Percentiles rank a stretch among this genome's conserved stretches.
These are phyloP conservation scores for Esperia sulphurella DNA, from an alignment of 2,888 invertebrate genomes.

Conservation along the genomic window DNA sequence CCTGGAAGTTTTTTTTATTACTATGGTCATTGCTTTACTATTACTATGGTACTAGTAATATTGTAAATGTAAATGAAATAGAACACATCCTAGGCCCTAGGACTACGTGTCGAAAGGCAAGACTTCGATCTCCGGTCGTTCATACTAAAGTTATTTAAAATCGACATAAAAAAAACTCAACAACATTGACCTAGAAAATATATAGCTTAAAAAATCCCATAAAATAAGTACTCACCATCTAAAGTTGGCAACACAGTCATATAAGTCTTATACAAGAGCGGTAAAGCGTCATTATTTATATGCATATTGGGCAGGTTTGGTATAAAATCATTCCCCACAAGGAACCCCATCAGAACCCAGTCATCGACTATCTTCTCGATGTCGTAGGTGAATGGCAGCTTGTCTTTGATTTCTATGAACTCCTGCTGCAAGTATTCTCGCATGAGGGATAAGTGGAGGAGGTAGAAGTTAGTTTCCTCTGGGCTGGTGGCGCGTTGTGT, in stretches of 20 bases:
- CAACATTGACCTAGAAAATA: too few species aligned
- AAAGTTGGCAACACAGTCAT: conserved; percentile 91
- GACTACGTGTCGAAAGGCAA: too few species aligned
- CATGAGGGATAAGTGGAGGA: conserved; percentile 94
- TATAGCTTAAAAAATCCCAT: conserved; percentile 1
- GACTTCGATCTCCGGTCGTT: too few species aligned
- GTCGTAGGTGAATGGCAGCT: conserved; percentile 87
- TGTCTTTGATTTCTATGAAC: conserved; percentile 85
- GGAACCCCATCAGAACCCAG: conserved; percentile 98
- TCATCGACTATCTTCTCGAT: conserved; percentile 97
- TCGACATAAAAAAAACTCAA: too few species aligned
- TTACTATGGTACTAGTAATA: too few species aligned
- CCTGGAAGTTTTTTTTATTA: conserved; percentile 70
- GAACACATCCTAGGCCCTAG: too few species aligned
- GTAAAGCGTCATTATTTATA: conserved; percentile 93
- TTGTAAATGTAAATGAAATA: too few species aligned
- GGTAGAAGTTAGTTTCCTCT: conserved; percentile 94
- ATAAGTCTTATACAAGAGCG: conserved; percentile 92
- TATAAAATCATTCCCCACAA: conserved; percentile 99
- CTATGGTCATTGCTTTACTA: too few species aligned
- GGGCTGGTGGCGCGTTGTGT: conserved; percentile 84
- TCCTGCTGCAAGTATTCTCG: conserved; percentile 96
- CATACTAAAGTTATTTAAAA: too few species aligned
- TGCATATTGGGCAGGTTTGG: conserved; percentile 97
- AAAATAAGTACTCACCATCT: conserved; percentile 81